These are phyloP conservation scores for Melieria crassipennis DNA, from an alignment of 2,888 invertebrate genomes.

Conservation along the genomic window DNA sequence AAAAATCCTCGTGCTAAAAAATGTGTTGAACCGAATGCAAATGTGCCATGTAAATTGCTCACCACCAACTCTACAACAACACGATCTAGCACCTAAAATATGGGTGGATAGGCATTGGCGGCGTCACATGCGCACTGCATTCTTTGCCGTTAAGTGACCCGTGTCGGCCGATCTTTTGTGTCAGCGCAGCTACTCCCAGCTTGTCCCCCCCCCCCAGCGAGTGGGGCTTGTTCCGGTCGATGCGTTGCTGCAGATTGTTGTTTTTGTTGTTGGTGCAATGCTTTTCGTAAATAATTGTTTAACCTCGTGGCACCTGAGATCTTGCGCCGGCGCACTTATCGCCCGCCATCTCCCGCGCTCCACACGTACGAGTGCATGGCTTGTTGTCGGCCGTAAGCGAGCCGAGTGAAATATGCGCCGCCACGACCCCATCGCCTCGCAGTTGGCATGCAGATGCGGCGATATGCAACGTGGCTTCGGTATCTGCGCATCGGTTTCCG, in stretches of 20 bases:
- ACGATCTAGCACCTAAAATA: too few relatives aligned
- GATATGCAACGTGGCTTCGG: not conserved
- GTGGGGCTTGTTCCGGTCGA: too few relatives aligned
- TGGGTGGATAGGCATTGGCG: too few relatives aligned
- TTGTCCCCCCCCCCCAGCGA: too few relatives aligned
- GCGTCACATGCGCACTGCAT: too few relatives aligned
- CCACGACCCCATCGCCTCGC: not conserved
- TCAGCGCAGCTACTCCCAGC: not conserved
- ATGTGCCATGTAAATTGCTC: too few relatives aligned
- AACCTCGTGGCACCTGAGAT: constrained; percentile 35
- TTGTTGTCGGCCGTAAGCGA: constrained; percentile 17
- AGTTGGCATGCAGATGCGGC: constrained; percentile 11
- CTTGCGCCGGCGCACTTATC: constrained; percentile 32
- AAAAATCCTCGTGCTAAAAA: too few relatives aligned
- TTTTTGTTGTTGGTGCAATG: not conserved
- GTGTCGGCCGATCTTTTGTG: not conserved
- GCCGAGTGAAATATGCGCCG: constrained; percentile 4
- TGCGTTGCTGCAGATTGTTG: too few relatives aligned
- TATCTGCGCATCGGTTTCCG: constrained; percentile 22
- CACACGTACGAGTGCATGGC: not conserved
- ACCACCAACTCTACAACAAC: too few relatives aligned
- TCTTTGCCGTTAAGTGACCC: not conserved
- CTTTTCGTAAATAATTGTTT: constrained; percentile 40
- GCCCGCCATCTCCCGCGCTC: constrained; percentile 20
- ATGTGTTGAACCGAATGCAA: too few relatives aligned